phyloP scores from a whole-genome alignment of 2,113 vertebrate genomes.

The Dryoscopus gambensis region DNA sequence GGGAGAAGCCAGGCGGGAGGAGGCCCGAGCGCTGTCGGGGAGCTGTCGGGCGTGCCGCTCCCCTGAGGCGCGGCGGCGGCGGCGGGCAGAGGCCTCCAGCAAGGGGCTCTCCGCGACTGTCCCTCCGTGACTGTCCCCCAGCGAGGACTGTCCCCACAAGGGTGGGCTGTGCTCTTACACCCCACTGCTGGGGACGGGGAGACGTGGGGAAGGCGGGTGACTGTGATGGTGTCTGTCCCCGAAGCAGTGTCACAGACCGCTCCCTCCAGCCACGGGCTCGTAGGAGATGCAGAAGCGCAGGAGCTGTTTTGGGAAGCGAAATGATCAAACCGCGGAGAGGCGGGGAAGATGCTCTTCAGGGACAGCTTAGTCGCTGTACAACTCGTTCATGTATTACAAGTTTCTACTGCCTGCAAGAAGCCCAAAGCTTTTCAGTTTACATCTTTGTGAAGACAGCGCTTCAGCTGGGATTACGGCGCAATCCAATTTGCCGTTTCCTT shows the following conservation, averaged over 20 bases:
- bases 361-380: not conserved
- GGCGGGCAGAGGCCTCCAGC: not conserved
- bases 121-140: not conserved
- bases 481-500: not conserved
- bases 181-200: rapidly evolving
- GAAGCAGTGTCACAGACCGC: not conserved
- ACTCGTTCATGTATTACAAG: not conserved
- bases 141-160: not conserved
- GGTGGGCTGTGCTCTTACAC: not conserved
- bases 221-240: not conserved
- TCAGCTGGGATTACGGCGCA: not conserved
- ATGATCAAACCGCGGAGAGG: not conserved
- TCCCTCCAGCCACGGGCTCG: not conserved
- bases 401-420: not conserved
- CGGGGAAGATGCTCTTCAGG: not conserved
- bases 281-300: not conserved
- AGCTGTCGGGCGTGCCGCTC: not conserved
- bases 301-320: not conserved
- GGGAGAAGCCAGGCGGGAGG: not conserved
- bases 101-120: too few relatives aligned
- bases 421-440: not conserved
- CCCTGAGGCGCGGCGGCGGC: not conserved
- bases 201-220: rapidly evolving
- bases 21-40: not conserved
- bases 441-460: not conserved